phyloP scores from a whole-genome alignment of 2,888 invertebrate genomes.

The Orthosia gothica region DNA sequence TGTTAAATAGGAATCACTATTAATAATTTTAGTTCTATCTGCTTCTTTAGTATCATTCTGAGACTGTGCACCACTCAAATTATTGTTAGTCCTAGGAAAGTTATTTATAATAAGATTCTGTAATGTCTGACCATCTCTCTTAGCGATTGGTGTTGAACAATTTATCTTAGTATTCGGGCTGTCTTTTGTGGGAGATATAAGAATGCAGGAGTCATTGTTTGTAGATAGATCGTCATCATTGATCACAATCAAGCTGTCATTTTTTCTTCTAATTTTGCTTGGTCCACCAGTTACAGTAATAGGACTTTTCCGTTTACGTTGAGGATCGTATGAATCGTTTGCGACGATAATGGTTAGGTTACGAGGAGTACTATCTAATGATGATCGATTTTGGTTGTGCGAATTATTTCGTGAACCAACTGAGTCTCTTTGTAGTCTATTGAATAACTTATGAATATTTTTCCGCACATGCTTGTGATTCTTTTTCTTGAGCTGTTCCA shows the following conservation, averaged over 20 bases:
- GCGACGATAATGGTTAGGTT: conserved; percentile 55
- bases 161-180: conserved; percentile 64
- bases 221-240: conserved; percentile 72
- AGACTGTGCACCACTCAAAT: conserved; percentile 43
- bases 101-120: conserved; percentile 59
- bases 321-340: conserved; percentile 45
- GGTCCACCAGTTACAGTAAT: conserved; percentile 12
- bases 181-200: conserved; percentile 64
- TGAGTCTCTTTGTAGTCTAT: conserved; percentile 35
- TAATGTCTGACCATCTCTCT: conserved; percentile 43
- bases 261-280: conserved; percentile 40
- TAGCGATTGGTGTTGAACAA: conserved; percentile 79
- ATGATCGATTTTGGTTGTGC: background rate
- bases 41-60: conserved; percentile 69
- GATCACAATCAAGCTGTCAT: conserved; percentile 65
- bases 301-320: conserved; percentile 56
- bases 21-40: conserved; percentile 78
- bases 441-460: conserved; percentile 59
- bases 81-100: conserved; percentile 60
- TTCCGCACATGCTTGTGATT: conserved; percentile 47
- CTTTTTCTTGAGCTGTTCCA: conserved; percentile 64
- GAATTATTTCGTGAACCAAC: conserved; percentile 30
- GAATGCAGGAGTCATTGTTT: conserved; percentile 51
- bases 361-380: conserved; percentile 36
- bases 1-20: conserved; percentile 80